A percentile compares a stretch with the other conserved stretches of the same genome.
Conservation (phyloP, 1,140 invertebrate species). For the Reticulitermes speratus region DNA sequence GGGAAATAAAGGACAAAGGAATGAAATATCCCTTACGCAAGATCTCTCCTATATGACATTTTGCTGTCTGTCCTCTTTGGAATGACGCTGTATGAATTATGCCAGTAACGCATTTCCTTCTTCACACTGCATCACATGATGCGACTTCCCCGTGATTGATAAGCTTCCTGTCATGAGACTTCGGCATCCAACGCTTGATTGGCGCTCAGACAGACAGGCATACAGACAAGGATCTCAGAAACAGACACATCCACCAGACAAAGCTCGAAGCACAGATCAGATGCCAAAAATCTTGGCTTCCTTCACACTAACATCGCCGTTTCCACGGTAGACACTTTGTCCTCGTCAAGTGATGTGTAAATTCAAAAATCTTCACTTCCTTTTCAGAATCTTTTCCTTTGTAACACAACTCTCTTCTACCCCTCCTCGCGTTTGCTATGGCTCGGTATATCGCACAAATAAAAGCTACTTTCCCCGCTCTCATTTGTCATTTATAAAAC, state of each 20-base stretch:
- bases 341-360: neutral
- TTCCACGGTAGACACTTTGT: neutral
- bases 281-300: neutral
- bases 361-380: neutral
- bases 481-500: neutral
- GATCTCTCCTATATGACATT: neutral
- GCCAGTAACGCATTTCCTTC: neutral
- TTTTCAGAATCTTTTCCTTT: neutral
- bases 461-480: neutral
- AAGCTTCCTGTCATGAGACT: neutral
- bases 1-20: neutral
- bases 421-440: neutral
- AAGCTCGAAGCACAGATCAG: neutral
- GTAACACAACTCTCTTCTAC: neutral
- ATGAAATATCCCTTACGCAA: neutral
- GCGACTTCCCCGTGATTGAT: neutral
- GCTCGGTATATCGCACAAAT: neutral
- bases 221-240: neutral
- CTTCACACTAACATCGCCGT: neutral
- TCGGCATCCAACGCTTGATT: neutral
- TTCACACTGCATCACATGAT: slow-evolving; percentile 37
- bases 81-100: neutral
- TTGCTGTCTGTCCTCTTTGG: neutral
- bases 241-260: neutral
- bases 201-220: neutral